Conservation (phyloP, 1,140 invertebrate species). For the Phenacoccus solenopsis region DNA sequence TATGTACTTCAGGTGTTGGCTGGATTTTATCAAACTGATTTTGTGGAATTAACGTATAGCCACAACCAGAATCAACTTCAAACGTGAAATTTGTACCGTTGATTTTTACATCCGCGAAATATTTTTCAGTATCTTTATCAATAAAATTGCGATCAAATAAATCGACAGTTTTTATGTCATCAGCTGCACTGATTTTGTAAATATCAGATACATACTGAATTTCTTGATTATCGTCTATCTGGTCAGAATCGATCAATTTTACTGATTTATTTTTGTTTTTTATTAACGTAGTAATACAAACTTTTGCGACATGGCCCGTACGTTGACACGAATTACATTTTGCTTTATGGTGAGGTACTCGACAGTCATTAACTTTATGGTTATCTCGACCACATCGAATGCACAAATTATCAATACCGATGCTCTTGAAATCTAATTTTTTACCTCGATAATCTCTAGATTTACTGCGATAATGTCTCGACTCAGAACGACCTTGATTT, state of each 20-base stretch:
- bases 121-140: neutral
- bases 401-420: neutral
- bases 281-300: neutral
- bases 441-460: neutral
- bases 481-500: neutral
- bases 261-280: neutral
- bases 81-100: neutral
- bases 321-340: neutral
- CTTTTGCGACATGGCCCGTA: neutral
- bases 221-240: neutral
- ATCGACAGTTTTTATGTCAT: neutral
- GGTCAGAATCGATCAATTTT: neutral
- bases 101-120: neutral
- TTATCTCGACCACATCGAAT: neutral
- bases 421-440: neutral
- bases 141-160: neutral
- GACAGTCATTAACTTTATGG: neutral
- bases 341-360: neutral
- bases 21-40: neutral
- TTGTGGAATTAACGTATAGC: neutral
- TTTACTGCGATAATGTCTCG: neutral
- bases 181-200: neutral
- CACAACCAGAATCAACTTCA: neutral
- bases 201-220: no score
- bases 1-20: neutral